Conservation (phyloP, 2,113 vertebrate species). For the Myrmecophaga tridactyla region DNA sequence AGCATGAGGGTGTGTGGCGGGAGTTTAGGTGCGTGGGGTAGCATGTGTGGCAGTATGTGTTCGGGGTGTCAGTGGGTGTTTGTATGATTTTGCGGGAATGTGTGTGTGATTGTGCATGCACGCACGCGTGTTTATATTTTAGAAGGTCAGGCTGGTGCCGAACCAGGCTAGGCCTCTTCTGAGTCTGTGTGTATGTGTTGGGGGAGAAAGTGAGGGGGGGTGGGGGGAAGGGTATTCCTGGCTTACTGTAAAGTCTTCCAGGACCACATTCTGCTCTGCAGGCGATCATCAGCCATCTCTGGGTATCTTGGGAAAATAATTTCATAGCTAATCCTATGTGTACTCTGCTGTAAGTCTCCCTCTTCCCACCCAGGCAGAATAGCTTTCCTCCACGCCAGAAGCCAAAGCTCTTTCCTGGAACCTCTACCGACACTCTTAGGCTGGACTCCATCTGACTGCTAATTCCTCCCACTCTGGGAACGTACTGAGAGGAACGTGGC, state of each 20-base stretch:
- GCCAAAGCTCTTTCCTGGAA: not conserved
- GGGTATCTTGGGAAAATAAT: not conserved
- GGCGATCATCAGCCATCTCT: rapidly evolving
- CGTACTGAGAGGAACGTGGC: not conserved
- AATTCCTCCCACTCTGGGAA: not conserved
- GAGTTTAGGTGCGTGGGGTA: not conserved
- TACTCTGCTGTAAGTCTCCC: not conserved
- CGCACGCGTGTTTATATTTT: rapidly evolving
- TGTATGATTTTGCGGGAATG: not conserved
- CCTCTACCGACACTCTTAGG: not conserved
- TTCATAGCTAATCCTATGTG: rapidly evolving
- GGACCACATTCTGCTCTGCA: not conserved
- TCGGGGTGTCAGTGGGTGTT: not conserved
- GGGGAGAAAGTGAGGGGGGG: too few species aligned
- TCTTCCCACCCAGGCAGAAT: rapidly evolving
- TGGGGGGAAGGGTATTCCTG: rapidly evolving
- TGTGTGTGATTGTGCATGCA: not conserved
- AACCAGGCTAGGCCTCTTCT: not conserved
- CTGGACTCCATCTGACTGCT: not conserved
- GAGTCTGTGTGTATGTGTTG: too few species aligned
- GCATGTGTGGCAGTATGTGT: not conserved
- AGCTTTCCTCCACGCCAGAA: not conserved
- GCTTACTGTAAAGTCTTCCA: not conserved
- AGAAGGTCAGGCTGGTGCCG: not conserved
- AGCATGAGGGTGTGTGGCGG: rapidly evolving